Conservation (phyloP, 2,888 invertebrate genomes). For the Dasysyrphus albostriatus region DNA sequence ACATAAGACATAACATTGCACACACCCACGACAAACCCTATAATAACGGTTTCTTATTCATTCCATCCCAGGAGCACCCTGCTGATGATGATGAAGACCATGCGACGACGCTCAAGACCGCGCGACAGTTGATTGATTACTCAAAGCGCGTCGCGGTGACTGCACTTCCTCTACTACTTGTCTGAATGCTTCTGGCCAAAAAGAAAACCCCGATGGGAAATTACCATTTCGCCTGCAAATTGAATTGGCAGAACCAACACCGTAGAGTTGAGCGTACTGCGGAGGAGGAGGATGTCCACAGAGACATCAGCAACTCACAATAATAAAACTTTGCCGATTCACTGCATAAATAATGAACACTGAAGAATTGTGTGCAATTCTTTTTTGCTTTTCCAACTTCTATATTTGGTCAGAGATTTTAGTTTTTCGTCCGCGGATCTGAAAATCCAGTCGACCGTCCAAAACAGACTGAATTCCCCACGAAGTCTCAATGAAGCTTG, state of each 20-base stretch:
- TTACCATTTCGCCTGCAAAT: conserved; percentile 67
- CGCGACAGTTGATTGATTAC: conserved; percentile 74
- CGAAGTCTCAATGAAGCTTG: conserved; percentile 66
- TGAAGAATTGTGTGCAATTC: not conserved
- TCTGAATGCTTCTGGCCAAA: conserved; percentile 48
- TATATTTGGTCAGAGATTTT: conserved; percentile 1
- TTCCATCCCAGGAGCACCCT: conserved; percentile 43
- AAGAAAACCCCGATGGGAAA: conserved; percentile 64
- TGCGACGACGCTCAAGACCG: conserved; percentile 36
- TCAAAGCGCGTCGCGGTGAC: conserved; percentile 70
- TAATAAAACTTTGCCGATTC: conserved; percentile 21
- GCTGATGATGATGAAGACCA: conserved; percentile 49
- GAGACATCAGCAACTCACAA: conserved; percentile 15
- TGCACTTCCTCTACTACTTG: conserved; percentile 56
- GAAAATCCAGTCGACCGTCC: conserved; percentile 68
- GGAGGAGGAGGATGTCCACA: not conserved
- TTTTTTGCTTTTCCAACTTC: not conserved
- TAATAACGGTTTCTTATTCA: conserved; percentile 44
- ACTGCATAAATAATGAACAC: conserved; percentile 8
- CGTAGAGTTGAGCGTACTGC: not conserved
- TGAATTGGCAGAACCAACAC: conserved; percentile 51
- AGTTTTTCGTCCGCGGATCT: conserved; percentile 27
- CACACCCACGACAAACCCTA: conserved; percentile 30
- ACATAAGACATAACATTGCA: conserved; percentile 22
- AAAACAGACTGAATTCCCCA: conserved; percentile 74